phyloP scores from a whole-genome alignment of 2,888 invertebrate species.

The Lithophane ornitopus region DNA sequence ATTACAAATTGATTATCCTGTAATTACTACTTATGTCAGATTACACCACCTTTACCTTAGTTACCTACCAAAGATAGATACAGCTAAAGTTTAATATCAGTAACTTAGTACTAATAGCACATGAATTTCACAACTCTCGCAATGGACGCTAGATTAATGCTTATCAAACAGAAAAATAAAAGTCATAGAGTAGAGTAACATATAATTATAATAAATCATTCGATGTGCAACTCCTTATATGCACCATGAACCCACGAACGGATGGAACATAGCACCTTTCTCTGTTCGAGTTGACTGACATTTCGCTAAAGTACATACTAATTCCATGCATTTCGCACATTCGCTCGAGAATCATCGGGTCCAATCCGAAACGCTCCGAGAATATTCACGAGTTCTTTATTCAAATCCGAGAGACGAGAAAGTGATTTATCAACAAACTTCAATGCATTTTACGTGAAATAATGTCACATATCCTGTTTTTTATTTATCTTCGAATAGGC shows the following conservation, averaged over 20 bases:
- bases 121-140: constrained; percentile 28
- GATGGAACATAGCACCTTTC: constrained; percentile 55
- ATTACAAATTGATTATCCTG: neutral
- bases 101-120: neutral
- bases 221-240: neutral
- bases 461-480: constrained; percentile 67
- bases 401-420: constrained; percentile 81
- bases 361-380: constrained; percentile 70
- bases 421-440: constrained; percentile 75
- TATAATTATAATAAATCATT: constrained; percentile 49
- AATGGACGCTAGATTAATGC: neutral
- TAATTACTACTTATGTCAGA: neutral
- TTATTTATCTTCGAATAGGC: constrained; percentile 65
- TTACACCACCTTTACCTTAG: neutral
- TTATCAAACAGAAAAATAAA: constrained; percentile 10
- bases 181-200: neutral
- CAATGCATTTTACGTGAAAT: constrained; percentile 63
- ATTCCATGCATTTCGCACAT: constrained; percentile 53
- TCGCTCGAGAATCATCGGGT: constrained; percentile 66
- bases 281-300: constrained; percentile 55
- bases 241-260: constrained; percentile 38
- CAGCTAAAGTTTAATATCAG: neutral
- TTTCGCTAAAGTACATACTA: constrained; percentile 50
- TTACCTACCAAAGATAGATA: neutral
- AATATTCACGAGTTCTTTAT: constrained; percentile 80